Evolutionary conservation across 2,888 invertebrate genomes (phyloP).

Genomic region (Synanthedon formicaeformis): DNA sequence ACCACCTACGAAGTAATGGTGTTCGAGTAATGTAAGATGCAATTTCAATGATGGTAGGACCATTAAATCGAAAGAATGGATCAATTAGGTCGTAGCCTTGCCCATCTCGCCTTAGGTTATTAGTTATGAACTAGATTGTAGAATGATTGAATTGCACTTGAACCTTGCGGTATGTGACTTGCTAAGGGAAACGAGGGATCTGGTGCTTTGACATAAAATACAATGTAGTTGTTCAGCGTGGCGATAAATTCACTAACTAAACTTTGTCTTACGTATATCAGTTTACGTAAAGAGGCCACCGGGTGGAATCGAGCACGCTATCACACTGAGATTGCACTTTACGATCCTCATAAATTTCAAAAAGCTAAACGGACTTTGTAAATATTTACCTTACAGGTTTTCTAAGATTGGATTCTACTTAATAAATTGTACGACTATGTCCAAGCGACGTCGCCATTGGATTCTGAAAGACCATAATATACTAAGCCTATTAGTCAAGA

Average conservation of each 20-base stretch:
- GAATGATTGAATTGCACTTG: neutral
- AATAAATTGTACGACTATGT: neutral
- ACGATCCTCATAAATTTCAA: conserved; percentile 22
- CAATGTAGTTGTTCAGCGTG: conserved; percentile 15
- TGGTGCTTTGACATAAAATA: conserved; percentile 4
- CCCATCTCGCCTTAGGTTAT: no score
- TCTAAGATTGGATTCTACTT: neutral
- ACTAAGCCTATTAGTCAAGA: no score
- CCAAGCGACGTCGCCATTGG: no score
- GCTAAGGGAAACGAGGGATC: neutral
- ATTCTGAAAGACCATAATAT: no score
- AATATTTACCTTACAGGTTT: conserved; percentile 7
- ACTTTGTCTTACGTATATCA: conserved; percentile 21
- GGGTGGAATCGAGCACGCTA: conserved; percentile 9
- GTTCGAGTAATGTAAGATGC: no score
- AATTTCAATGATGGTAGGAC: no score
- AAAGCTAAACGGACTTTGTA: conserved; percentile 17
- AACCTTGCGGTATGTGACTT: neutral
- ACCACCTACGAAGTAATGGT: no score
- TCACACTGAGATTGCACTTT: conserved; percentile 16
- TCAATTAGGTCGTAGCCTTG: no score
- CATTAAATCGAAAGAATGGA: no score
- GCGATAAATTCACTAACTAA: conserved; percentile 23
- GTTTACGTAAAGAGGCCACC: conserved; percentile 28
- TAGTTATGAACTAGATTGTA: no score